Percentiles rank a stretch among this genome's conserved stretches.
Conservation (phyloP, 1,140 invertebrate genomes). For the Tetraneura akinire region DNA sequence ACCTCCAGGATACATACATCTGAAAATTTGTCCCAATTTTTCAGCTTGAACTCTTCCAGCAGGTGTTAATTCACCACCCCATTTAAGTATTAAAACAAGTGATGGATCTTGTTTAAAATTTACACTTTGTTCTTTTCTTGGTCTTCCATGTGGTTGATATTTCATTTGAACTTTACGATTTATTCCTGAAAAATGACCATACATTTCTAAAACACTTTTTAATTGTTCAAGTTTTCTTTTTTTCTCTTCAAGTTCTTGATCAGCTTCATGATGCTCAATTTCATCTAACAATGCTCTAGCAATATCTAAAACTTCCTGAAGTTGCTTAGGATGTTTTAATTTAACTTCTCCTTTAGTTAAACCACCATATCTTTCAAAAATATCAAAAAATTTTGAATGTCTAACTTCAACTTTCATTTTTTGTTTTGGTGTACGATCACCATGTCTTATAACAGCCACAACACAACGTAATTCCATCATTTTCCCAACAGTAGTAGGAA, state of each 20-base stretch:
- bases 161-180: constrained; percentile 99
- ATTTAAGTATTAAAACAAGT: constrained; percentile 94
- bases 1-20: constrained; percentile 96
- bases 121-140: constrained; percentile 70
- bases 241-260: constrained; percentile 94
- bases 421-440: constrained; percentile 98
- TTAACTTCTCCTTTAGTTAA: constrained; percentile 95
- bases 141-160: constrained; percentile 94
- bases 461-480: constrained; percentile 99
- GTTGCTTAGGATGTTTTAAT: constrained; percentile 93
- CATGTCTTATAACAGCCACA: constrained; percentile 97
- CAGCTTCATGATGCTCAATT: constrained; percentile 79
- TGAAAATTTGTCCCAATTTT: constrained; percentile 94
- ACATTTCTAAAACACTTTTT: constrained; percentile 99
- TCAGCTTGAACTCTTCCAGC: constrained; percentile 96
- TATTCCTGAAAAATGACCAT: constrained; percentile 99
- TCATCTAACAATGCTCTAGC: constrained; percentile 84
- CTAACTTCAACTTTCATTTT: constrained; percentile 99
- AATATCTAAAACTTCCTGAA: constrained; percentile 97
- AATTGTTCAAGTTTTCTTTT: constrained; percentile 96
- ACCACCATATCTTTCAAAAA: constrained; percentile 97
- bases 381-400: constrained; percentile 98
- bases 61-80: constrained; percentile 99
- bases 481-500: constrained; percentile 98
- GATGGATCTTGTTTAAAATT: constrained; percentile 73